Evolutionary conservation across 2,797 vertebrate genomes (phyloP).

Genomic region (Xiphorhynchus erythropygius): DNA sequence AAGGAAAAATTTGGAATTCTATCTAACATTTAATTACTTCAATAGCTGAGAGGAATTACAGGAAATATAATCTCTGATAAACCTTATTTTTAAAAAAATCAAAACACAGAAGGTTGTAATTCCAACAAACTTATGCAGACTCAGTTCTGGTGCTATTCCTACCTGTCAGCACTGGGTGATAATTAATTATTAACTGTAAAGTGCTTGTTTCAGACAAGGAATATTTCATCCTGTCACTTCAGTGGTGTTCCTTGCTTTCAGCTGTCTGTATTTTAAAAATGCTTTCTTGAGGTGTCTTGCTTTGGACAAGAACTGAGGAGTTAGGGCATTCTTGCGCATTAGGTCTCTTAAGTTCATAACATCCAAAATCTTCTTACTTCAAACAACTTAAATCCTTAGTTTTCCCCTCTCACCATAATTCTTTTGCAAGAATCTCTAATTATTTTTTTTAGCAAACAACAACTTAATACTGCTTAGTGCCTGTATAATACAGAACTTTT

Average conservation of each 20-base stretch:
- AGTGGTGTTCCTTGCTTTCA: background rate
- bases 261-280: background rate
- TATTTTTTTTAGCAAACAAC: background rate
- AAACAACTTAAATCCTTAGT: constrained; percentile 2
- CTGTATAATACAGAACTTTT: background rate
- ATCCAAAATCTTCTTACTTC: background rate
- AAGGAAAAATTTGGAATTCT: background rate
- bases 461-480: background rate
- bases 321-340: background rate
- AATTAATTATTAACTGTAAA: constrained; percentile 1
- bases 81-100: background rate
- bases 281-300: background rate
- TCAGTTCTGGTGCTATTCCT: background rate
- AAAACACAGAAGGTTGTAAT: background rate
- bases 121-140: background rate
- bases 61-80: background rate
- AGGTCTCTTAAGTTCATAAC: background rate
- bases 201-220: constrained; percentile 35
- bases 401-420: background rate
- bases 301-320: constrained; percentile 38
- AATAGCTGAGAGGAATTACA: background rate
- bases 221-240: constrained; percentile 13
- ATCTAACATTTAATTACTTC: background rate
- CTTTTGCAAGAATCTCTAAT: background rate
- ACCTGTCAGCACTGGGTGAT: background rate